Evolutionary conservation across 2,113 vertebrate genomes (phyloP).

Genomic region (Neolamprologus sp.): DNA sequence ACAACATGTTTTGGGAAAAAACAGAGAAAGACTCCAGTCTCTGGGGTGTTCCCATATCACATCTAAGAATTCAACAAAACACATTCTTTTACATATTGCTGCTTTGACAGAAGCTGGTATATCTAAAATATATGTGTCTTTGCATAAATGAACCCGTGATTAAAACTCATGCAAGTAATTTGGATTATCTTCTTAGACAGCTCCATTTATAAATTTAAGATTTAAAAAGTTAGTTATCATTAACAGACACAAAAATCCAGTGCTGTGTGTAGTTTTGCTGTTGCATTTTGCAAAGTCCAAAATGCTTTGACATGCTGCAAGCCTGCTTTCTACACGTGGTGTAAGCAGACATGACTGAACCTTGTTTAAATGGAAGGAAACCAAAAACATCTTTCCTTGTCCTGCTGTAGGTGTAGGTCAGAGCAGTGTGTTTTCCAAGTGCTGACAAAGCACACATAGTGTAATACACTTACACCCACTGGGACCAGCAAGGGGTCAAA

Average conservation of each 20-base stretch:
- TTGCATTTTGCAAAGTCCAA: not conserved
- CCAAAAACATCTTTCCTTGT: constrained; percentile 42
- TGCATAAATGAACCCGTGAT: not conserved
- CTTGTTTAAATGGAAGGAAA: constrained; percentile 43
- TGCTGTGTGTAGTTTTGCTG: not conserved
- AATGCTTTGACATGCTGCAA: not conserved
- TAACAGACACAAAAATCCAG: not conserved
- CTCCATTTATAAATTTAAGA: not conserved
- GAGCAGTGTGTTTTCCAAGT: constrained; percentile 32
- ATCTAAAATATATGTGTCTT: not conserved
- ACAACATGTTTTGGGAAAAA: not conserved
- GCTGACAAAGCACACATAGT: constrained; percentile 44
- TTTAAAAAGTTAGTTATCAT: not conserved
- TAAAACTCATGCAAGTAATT: not conserved
- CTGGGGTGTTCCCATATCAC: constrained; percentile 13
- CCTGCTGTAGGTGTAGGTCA: constrained; percentile 17
- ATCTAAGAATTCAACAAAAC: constrained; percentile 40
- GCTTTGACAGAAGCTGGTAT: not conserved
- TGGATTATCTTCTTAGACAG: not conserved
- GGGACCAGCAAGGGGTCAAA: constrained; percentile 14
- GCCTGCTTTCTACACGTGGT: constrained; percentile 27
- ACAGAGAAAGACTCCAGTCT: not conserved
- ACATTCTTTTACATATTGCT: not conserved
- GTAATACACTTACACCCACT: not conserved
- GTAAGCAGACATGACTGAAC: constrained; percentile 39